Base-by-base conservation (phyloP, 1,140 invertebrate genomes). In the Apis laboriosa region DNA sequence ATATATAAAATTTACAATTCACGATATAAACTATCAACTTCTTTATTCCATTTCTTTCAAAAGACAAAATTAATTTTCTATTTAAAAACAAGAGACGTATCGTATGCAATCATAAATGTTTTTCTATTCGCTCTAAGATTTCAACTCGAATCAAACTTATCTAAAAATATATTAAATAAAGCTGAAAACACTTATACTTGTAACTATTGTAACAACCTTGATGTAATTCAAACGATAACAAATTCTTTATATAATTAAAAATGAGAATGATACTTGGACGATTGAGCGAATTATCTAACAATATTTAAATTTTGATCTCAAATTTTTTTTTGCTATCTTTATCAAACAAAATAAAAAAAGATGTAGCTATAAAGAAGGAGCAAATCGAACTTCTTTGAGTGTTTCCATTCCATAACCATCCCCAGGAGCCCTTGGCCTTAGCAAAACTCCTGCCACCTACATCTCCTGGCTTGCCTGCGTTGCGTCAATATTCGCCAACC, bases 401-500 rank as follows among this genome's bases (percentile, higher is more conserved):
- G 66, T 67, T 86, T 84, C 63, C 58, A 77, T 84, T 28, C 24
- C 21, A 15, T 61, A 19, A 49, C 80, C 72, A 34, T 64, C 79
- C 88, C 84, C 87, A 90, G 89, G 83, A 89, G 86, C 84, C 86
- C 88, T 89, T 89, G 86, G 84, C 86, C 88, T 82, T 74, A 72
- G 67, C n/a, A 75, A 86, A 51, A 66, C 83, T 88, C 86, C 85
- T 90, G 83, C 88, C 88, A 90, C 86, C 88, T 90, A 88, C 89
- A 86, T 87, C 85, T 84, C 83, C 86, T 86, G 88, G 84, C 84
- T 89, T 78, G 83, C 88, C 84, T 88, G 85, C 86, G 78, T 84
- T 88, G 83, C 88, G 89, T 90, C 89, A 87, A 90, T 90, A 90
- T 90, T 89, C 89, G 81, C 74, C 49, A 72, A 73, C 81, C 72